Conservation (phyloP, 2,888 invertebrate genomes). For the Tenthredo scrophulariae region DNA sequence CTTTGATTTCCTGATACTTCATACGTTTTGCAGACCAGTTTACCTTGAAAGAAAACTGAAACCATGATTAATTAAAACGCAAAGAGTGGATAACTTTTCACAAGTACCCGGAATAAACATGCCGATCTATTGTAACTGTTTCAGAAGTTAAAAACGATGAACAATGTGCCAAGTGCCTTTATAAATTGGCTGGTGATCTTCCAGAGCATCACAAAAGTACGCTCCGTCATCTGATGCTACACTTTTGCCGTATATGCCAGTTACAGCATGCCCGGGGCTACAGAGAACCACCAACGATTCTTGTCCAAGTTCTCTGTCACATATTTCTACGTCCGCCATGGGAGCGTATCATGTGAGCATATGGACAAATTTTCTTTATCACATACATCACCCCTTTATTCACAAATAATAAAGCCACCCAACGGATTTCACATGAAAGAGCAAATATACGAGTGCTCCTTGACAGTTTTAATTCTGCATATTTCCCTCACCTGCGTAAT, state of each 20-base stretch:
- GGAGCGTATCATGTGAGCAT: slow-evolving; percentile 87
- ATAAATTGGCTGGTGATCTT: slow-evolving; percentile 81
- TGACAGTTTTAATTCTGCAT: not conserved
- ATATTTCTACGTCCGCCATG: slow-evolving; percentile 87
- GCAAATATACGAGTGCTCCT: not conserved
- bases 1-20: not conserved
- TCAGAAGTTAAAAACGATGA: slow-evolving; percentile 80
- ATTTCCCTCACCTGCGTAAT: not conserved
- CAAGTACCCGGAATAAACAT: not conserved
- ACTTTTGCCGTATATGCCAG: slow-evolving; percentile 86
- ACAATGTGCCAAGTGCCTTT: slow-evolving; percentile 80
- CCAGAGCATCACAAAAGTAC: slow-evolving; percentile 84
- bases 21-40: not conserved
- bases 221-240: slow-evolving; percentile 84
- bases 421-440: not conserved
- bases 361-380: not conserved
- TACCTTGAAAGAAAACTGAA: not conserved
- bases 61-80: not conserved
- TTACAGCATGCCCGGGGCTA: slow-evolving; percentile 84
- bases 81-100: not conserved
- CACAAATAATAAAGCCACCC: not conserved
- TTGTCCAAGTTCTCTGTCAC: slow-evolving; percentile 87
- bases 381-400: not conserved
- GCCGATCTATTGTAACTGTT: slow-evolving; percentile 51
- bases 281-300: slow-evolving; percentile 83